These are phyloP conservation scores for Thamnophis elegans DNA, from an alignment of 2,797 vertebrate species.

Conservation along the genomic window DNA sequence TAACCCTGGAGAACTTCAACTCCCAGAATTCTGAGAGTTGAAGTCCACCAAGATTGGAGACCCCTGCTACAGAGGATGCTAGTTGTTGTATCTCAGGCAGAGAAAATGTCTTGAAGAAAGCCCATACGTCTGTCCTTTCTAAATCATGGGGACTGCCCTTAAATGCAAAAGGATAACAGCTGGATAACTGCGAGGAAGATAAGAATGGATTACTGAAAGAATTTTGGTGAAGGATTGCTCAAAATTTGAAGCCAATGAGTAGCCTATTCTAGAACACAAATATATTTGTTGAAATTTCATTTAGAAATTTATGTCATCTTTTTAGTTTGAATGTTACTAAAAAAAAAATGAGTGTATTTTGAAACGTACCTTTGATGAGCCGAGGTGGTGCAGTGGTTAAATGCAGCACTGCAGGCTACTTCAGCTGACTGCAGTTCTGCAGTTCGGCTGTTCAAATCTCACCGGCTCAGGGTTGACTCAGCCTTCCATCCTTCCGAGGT, in stretches of 20 bases:
- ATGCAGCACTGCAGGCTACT: no score
- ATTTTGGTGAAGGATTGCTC: neutral
- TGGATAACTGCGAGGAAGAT: neutral
- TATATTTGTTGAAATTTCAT: constrained; percentile 48
- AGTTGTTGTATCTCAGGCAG: neutral
- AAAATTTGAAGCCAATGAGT: neutral
- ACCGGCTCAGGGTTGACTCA: no score
- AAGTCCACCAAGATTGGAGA: no score
- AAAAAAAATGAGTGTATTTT: neutral
- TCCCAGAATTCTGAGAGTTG: no score
- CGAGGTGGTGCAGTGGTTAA: no score
- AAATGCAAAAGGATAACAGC: neutral
- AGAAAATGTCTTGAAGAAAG: neutral
- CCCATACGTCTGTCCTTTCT: neutral
- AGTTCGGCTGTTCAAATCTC: no score
- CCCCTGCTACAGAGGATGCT: neutral
- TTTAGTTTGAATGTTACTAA: neutral
- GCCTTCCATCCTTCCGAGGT: no score
- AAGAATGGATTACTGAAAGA: neutral
- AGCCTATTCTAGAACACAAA: constrained; percentile 2
- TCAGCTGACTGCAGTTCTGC: no score
- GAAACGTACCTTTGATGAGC: no score
- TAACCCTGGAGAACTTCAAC: no score
- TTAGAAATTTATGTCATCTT: constrained; percentile 7
- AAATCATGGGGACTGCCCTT: neutral